phyloP scores from a whole-genome alignment of 64 coral and sea anemone species.

The Montipora foliosa region DNA sequence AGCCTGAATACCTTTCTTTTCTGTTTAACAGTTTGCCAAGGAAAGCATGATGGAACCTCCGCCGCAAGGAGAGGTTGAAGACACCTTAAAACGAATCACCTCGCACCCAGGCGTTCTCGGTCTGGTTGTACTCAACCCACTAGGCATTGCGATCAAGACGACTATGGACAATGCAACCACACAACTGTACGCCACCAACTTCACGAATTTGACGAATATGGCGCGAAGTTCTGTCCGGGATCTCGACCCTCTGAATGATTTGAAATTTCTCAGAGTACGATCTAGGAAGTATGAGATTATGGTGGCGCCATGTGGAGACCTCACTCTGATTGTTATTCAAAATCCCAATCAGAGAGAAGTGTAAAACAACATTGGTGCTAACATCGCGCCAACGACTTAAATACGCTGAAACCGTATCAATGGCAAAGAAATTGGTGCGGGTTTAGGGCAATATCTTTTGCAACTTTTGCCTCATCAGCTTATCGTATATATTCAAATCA shows the following conservation, averaged over 20 bases:
- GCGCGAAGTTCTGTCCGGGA: constrained; percentile 81
- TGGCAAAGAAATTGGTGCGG: neutral
- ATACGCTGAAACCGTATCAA: neutral
- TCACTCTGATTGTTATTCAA: constrained; percentile 87
- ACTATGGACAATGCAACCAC: constrained; percentile 93
- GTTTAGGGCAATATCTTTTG: too few relatives aligned
- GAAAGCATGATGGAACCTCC: neutral
- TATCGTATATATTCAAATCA: too few relatives aligned
- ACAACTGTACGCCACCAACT: constrained; percentile 69
- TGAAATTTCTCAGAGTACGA: constrained; percentile 85
- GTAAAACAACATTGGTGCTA: neutral
- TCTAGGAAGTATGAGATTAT: constrained; percentile 89
- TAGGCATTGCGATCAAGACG: constrained; percentile 72
- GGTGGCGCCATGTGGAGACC: constrained; percentile 75
- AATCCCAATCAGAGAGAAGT: constrained; percentile 33
- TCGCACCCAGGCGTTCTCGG: constrained; percentile 87
- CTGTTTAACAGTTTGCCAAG: neutral
- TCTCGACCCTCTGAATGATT: constrained; percentile 83
- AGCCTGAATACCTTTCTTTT: too few relatives aligned
- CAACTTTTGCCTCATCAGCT: too few relatives aligned
- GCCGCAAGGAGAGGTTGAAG: constrained; percentile 78
- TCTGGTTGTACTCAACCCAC: constrained; percentile 69
- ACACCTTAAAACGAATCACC: constrained; percentile 77
- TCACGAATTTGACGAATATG: constrained; percentile 47
- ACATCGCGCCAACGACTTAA: neutral